Percentiles rank a stretch among this genome's conserved stretches.
These are phyloP conservation scores for Cantharis flavilabris DNA, from an alignment of 2,888 invertebrate species.

Conservation along the genomic window DNA sequence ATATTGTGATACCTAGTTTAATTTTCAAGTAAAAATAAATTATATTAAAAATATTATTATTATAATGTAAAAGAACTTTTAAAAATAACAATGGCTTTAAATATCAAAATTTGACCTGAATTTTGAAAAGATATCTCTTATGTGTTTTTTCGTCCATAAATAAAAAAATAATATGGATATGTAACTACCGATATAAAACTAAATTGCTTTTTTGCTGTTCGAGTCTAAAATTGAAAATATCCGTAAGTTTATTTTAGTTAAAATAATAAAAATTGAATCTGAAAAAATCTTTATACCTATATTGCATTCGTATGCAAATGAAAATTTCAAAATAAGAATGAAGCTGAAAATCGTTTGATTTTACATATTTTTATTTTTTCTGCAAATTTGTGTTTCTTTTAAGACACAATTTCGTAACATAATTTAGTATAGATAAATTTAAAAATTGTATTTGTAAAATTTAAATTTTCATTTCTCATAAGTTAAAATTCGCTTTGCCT, in stretches of 20 bases:
- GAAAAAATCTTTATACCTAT: background rate
- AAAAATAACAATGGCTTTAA: background rate
- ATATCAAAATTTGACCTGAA: background rate
- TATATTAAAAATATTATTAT: too few relatives aligned
- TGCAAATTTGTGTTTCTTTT: slow-evolving; percentile 15
- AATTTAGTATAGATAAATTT: slow-evolving; percentile 17
- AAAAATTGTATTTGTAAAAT: background rate
- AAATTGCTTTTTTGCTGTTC: background rate
- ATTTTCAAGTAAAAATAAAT: too few relatives aligned
- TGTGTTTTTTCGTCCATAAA: background rate
- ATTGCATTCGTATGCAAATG: background rate
- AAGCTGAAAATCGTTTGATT: slow-evolving; percentile 15
- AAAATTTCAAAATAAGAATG: slow-evolving; percentile 16
- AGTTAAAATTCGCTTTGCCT: slow-evolving; percentile 17
- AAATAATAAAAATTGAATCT: background rate
- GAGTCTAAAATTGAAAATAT: background rate
- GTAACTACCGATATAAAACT: background rate
- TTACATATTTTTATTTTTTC: slow-evolving; percentile 19
- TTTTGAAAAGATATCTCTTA: background rate
- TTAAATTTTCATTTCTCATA: slow-evolving; percentile 6
- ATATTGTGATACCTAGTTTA: too few relatives aligned
- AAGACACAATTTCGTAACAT: slow-evolving; percentile 8
- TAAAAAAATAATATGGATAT: background rate
- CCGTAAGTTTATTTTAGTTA: slow-evolving; percentile 3
- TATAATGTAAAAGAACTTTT: background rate